phyloP scores from a whole-genome alignment of 2,888 invertebrate genomes.

The Brachycybe producta region DNA sequence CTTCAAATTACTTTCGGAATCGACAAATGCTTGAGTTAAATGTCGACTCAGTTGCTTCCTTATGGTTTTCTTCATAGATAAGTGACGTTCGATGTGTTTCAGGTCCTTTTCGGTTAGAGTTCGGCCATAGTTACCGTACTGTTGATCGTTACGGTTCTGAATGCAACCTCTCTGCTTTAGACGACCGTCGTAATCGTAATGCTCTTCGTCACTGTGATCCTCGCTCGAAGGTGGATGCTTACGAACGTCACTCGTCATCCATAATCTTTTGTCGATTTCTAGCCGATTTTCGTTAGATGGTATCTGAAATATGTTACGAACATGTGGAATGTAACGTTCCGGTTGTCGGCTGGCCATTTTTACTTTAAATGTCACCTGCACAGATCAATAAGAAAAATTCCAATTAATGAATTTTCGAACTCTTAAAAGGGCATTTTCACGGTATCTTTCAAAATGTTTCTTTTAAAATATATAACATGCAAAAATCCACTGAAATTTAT shows the following conservation, averaged over 20 bases:
- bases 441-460: too few species aligned
- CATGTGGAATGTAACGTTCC: constrained; percentile 60
- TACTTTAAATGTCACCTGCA: too few species aligned
- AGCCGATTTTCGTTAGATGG: neutral
- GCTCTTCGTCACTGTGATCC: neutral
- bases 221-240: neutral
- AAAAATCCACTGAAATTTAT: too few species aligned
- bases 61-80: constrained; percentile 77
- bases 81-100: constrained; percentile 61
- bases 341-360: constrained; percentile 17
- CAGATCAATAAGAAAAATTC: too few species aligned
- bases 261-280: too few species aligned
- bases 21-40: constrained; percentile 45
- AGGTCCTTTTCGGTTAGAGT: constrained; percentile 34
- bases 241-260: constrained; percentile 23
- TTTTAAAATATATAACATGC: too few species aligned
- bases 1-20: neutral
- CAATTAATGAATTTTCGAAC: too few species aligned
- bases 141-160: neutral
- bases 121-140: neutral
- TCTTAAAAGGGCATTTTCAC: too few species aligned
- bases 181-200: neutral
- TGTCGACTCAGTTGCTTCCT: constrained; percentile 74
- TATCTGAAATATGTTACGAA: constrained; percentile 51
- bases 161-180: neutral